Evolutionary conservation across 2,888 invertebrate genomes (phyloP).

Genomic region (Podabrus alpinus): DNA sequence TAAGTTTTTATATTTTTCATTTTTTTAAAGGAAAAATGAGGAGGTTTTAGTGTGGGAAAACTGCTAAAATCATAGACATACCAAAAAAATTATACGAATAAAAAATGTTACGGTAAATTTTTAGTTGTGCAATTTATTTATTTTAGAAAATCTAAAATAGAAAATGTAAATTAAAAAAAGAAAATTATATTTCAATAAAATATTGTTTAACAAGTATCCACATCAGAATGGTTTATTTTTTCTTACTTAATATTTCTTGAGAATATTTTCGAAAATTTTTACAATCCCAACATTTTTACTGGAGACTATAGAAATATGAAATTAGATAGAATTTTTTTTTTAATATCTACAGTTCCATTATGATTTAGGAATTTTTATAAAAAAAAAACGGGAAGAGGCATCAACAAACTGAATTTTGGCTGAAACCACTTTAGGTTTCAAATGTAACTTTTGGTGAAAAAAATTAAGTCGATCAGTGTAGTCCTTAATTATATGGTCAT

Average conservation of each 20-base stretch:
- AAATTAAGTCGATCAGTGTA: not conserved
- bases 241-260: too few species aligned
- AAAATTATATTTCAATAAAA: not conserved
- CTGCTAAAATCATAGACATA: not conserved
- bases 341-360: too few species aligned
- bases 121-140: conserved; percentile 22
- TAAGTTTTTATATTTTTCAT: not conserved
- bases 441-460: not conserved
- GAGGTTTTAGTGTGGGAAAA: not conserved
- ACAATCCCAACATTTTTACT: too few species aligned
- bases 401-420: too few species aligned
- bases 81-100: not conserved
- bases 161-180: not conserved
- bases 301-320: too few species aligned
- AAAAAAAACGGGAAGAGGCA: too few species aligned
- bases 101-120: conserved; percentile 1
- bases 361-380: too few species aligned
- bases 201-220: not conserved
- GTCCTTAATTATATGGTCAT: not conserved
- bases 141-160: not conserved
- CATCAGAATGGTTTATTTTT: not conserved
- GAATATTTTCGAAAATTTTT: too few species aligned
- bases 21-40: not conserved
- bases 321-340: too few species aligned
- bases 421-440: too few species aligned